Evolutionary conservation across 1,140 invertebrate species (phyloP).

Genomic region (Drosophila sechellia): DNA sequence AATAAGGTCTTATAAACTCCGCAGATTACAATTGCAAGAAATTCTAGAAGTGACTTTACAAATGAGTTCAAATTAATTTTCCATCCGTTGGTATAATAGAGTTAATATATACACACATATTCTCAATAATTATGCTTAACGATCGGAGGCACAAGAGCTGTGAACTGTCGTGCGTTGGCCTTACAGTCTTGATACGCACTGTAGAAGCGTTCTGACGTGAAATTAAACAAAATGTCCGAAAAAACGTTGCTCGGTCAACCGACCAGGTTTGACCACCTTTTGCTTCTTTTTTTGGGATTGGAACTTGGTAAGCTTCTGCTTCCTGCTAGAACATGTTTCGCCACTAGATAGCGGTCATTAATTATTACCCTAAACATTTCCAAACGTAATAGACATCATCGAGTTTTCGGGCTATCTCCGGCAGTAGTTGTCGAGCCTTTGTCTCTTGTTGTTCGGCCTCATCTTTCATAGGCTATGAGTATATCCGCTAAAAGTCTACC

Average conservation of each 20-base stretch:
- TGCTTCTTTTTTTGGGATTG: slow-evolving; percentile 15
- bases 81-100: too few species aligned
- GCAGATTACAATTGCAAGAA: too few species aligned
- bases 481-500: slow-evolving; percentile 2
- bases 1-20: too few species aligned
- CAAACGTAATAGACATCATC: slow-evolving; percentile 23
- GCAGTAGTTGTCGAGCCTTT: slow-evolving; percentile 40
- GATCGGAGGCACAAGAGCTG: too few species aligned
- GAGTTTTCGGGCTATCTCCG: slow-evolving; percentile 7
- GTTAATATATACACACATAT: too few species aligned
- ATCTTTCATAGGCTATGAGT: neutral
- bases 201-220: slow-evolving; percentile 18
- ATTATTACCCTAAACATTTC: slow-evolving; percentile 42
- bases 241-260: slow-evolving; percentile 8
- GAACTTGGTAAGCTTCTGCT: slow-evolving; percentile 37
- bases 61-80: too few species aligned
- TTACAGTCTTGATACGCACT: slow-evolving; percentile 1
- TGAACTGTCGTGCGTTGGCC: neutral
- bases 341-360: slow-evolving; percentile 33
- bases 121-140: too few species aligned
- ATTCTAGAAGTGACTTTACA: too few species aligned
- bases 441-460: slow-evolving; percentile 27
- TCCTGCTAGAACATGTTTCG: slow-evolving; percentile 76
- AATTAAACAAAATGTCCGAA: slow-evolving; percentile 25
- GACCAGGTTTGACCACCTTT: slow-evolving; percentile 58